Conservation (phyloP, 2,888 invertebrate genomes). For the Andrena hattorfiana region DNA sequence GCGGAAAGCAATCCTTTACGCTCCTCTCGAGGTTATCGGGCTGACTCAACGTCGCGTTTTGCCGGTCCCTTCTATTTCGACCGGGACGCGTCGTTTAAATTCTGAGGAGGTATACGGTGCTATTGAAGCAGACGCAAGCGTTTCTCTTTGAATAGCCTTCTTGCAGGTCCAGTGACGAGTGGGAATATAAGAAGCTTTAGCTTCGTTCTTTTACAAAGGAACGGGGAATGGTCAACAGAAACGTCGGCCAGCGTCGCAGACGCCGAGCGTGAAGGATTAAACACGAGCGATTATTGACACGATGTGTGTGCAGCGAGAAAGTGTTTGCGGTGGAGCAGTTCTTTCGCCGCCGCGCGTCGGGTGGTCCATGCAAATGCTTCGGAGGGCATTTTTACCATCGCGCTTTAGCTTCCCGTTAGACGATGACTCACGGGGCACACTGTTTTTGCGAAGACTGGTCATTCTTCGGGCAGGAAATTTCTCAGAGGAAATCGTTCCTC, state of each 20-base stretch:
- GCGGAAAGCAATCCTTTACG: neutral
- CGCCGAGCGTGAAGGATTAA: neutral
- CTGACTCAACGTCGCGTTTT: conserved; percentile 3
- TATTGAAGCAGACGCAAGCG: neutral
- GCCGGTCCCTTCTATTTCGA: conserved; percentile 9
- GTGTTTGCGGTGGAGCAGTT: neutral
- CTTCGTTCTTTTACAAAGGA: too few relatives aligned
- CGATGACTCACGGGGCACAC: conserved; percentile 48
- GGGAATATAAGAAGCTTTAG: too few relatives aligned
- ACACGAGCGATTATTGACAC: neutral
- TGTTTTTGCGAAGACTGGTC: conserved; percentile 43
- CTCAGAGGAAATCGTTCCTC: conserved; percentile 5
- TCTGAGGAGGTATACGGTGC: neutral
- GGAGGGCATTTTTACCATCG: conserved; percentile 43
- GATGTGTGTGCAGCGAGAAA: neutral
- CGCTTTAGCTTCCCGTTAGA: conserved; percentile 58
- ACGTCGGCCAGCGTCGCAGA: neutral
- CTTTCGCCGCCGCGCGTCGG: neutral
- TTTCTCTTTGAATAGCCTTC: neutral
- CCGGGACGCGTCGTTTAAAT: neutral
- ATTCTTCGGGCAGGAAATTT: conserved; percentile 3
- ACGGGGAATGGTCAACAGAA: too few relatives aligned
- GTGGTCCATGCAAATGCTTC: conserved; percentile 34
- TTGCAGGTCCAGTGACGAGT: too few relatives aligned
- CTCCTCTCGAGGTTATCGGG: neutral